These are phyloP conservation scores for Bettongia penicillata DNA, from an alignment of 2,113 vertebrate genomes.

Conservation along the genomic window DNA sequence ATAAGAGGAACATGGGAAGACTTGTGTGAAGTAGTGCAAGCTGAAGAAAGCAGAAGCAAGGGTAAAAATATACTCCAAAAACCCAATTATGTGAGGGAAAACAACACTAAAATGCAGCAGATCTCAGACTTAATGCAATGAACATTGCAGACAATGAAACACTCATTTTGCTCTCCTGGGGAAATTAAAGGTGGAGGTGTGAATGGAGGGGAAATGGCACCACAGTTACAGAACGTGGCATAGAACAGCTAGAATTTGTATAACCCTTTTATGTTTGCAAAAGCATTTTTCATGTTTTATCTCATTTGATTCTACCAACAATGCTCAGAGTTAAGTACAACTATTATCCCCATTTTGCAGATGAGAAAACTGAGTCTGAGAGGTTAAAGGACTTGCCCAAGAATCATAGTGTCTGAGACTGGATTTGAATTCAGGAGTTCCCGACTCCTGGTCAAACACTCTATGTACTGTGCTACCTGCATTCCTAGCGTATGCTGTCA, in stretches of 20 bases:
- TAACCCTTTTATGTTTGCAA: neutral
- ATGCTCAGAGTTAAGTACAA: neutral
- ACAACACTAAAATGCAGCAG: neutral
- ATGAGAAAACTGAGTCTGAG: neutral
- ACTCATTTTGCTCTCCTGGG: no score
- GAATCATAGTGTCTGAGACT: neutral
- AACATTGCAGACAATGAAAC: no score
- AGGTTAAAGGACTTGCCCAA: neutral
- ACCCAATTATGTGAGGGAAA: neutral
- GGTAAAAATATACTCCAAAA: neutral
- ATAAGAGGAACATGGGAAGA: neutral
- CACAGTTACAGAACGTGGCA: neutral
- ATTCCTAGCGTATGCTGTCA: neutral
- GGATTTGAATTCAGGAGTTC: neutral
- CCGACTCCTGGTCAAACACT: neutral
- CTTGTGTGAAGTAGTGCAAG: neutral
- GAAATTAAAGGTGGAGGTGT: neutral
- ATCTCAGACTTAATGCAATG: neutral
- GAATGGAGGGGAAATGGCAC: neutral
- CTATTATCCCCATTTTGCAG: neutral
- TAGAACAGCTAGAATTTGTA: neutral
- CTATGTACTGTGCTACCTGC: neutral
- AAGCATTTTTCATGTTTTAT: neutral
- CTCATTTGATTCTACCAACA: neutral
- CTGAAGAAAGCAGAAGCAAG: neutral